phyloP scores from a whole-genome alignment of 2,113 vertebrate species.

The Oostethus manadensis region DNA sequence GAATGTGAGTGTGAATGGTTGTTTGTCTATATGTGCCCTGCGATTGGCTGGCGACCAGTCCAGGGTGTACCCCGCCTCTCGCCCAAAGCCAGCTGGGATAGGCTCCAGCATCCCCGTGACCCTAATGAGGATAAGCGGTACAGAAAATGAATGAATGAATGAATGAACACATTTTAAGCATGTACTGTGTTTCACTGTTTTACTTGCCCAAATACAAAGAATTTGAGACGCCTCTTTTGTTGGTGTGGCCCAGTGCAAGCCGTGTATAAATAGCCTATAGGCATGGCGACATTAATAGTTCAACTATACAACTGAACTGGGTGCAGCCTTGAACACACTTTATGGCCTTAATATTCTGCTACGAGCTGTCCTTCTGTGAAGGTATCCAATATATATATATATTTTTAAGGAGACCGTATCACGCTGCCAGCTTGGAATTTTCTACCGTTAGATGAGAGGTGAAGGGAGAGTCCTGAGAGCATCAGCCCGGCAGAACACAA shows the following conservation, averaged over 20 bases:
- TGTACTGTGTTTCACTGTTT: too few species aligned
- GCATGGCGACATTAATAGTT: constrained; percentile 16
- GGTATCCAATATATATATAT: too few species aligned
- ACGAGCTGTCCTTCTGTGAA: neutral
- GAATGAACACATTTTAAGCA: too few species aligned
- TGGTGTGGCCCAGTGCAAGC: neutral
- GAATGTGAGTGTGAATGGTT: too few species aligned
- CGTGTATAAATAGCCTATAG: constrained; percentile 28
- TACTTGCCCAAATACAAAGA: neutral
- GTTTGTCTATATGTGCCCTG: too few species aligned
- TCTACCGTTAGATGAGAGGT: constrained; percentile 11
- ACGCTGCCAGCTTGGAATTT: neutral
- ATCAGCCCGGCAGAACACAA: neutral
- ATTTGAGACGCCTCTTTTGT: neutral
- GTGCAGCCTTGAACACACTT: neutral
- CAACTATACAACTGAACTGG: neutral
- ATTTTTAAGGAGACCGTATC: neutral
- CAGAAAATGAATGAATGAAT: too few species aligned
- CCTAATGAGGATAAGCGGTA: too few species aligned
- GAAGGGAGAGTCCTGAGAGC: constrained; percentile 9
- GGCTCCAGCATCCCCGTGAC: too few species aligned
- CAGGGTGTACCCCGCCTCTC: too few species aligned
- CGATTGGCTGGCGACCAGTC: too few species aligned
- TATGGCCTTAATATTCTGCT: neutral
- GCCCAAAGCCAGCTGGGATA: too few species aligned